These are phyloP conservation scores for Psophia crepitans DNA, from an alignment of 2,113 vertebrate genomes.

Conservation along the genomic window DNA sequence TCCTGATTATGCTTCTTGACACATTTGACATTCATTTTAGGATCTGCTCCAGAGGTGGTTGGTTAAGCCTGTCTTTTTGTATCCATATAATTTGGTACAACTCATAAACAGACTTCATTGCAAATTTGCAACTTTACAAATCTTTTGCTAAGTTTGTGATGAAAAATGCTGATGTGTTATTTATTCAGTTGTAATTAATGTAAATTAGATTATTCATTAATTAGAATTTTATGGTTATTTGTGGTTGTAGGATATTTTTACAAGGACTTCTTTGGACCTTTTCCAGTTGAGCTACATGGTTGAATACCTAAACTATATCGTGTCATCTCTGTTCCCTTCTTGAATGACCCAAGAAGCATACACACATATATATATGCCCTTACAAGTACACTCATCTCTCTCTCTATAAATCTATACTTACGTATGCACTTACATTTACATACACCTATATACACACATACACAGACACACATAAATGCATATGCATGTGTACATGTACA, in stretches of 20 bases:
- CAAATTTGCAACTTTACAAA: background rate
- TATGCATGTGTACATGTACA: background rate
- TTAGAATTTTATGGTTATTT: background rate
- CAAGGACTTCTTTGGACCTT: background rate
- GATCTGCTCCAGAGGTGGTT: background rate
- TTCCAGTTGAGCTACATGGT: background rate
- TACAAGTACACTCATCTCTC: background rate
- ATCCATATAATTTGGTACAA: background rate
- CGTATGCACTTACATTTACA: background rate
- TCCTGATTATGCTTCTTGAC: background rate
- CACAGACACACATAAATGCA: fast-evolving
- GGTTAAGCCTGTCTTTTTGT: background rate
- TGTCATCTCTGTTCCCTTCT: background rate
- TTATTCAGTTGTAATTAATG: background rate
- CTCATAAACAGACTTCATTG: background rate
- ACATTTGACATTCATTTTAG: background rate
- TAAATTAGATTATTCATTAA: background rate
- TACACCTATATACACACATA: background rate
- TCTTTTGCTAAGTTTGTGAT: background rate
- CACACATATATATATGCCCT: too few species aligned
- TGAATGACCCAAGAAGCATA: background rate
- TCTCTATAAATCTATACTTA: background rate
- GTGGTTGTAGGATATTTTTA: background rate
- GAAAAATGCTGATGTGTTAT: background rate
- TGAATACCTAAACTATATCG: background rate